These are phyloP conservation scores for Amphiprion ocellaris DNA, from an alignment of 2,113 vertebrate genomes.

Conservation along the genomic window DNA sequence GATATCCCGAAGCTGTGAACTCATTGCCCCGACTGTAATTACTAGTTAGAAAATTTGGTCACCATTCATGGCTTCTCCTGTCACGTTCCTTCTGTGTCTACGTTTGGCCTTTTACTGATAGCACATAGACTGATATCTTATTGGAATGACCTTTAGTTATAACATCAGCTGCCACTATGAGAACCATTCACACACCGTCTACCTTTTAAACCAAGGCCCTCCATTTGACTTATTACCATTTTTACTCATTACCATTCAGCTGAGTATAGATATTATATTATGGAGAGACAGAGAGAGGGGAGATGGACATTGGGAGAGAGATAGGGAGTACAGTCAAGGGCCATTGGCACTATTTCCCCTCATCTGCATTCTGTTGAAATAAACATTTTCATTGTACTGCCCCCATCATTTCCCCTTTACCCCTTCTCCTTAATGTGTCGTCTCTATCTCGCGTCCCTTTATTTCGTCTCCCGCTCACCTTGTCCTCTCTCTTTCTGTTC, in stretches of 20 bases:
- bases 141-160: constrained; percentile 69
- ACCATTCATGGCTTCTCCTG: constrained; percentile 33
- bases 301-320: not conserved
- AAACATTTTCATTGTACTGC: constrained; percentile 34
- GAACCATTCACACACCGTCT: constrained; percentile 33
- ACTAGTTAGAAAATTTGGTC: constrained; percentile 25
- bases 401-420: constrained; percentile 13
- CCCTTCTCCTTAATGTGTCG: constrained; percentile 14
- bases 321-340: not conserved
- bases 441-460: constrained; percentile 38
- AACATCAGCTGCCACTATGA: constrained; percentile 29
- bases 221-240: constrained; percentile 45
- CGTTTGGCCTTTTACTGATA: constrained; percentile 57
- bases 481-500: constrained; percentile 28
- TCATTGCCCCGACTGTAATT: constrained; percentile 30
- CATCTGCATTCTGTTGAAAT: constrained; percentile 62
- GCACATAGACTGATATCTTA: constrained; percentile 38
- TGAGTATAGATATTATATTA: constrained; percentile 38
- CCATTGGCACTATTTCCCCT: constrained; percentile 27
- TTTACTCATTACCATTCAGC: constrained; percentile 40
- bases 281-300: constrained; percentile 6
- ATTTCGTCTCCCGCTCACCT: constrained; percentile 43
- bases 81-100: constrained; percentile 21
- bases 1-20: not conserved
- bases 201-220: constrained; percentile 30